Conservation (phyloP, 2,113 vertebrate species). For the Perca fluviatilis region DNA sequence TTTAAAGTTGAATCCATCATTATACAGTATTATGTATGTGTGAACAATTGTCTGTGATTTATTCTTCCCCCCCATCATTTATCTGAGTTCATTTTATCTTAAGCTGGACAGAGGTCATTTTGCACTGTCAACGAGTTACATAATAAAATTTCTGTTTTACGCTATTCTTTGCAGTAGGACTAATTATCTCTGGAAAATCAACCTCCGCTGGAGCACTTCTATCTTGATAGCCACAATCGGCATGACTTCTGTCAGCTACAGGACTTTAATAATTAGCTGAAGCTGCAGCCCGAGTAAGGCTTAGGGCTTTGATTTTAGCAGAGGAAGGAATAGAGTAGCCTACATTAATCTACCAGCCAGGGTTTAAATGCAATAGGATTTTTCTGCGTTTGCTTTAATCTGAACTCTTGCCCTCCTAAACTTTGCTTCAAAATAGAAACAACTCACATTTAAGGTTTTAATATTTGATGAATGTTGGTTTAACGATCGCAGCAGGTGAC, state of each 20-base stretch:
- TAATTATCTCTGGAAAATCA: conserved; percentile 52
- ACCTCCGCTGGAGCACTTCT: conserved; percentile 23
- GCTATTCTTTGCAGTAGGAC: conserved; percentile 56
- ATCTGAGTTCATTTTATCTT: conserved; percentile 66
- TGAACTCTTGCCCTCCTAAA: background rate
- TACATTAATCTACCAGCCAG: background rate
- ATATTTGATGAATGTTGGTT: conserved; percentile 51
- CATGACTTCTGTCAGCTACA: conserved; percentile 37
- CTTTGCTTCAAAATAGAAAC: conserved; percentile 1
- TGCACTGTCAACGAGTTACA: conserved; percentile 42
- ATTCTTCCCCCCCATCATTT: conserved; percentile 41
- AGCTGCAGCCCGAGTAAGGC: conserved; percentile 34
- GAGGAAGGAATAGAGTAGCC: background rate
- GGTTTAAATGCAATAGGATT: background rate
- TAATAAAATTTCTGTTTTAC: conserved; percentile 64
- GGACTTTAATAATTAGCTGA: conserved; percentile 41
- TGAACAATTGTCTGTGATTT: conserved; percentile 51
- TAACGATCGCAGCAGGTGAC: conserved; percentile 18
- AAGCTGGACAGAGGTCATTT: conserved; percentile 60
- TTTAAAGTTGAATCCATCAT: conserved; percentile 51
- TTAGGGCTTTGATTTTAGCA: conserved; percentile 31
- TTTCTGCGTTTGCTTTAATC: conserved; percentile 6
- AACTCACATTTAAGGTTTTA: conserved; percentile 10
- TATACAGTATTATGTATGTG: conserved; percentile 35
- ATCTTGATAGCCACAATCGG: conserved; percentile 34